Evolutionary conservation across 2,113 vertebrate species (phyloP).

Genomic region (Scalopus aquaticus): DNA sequence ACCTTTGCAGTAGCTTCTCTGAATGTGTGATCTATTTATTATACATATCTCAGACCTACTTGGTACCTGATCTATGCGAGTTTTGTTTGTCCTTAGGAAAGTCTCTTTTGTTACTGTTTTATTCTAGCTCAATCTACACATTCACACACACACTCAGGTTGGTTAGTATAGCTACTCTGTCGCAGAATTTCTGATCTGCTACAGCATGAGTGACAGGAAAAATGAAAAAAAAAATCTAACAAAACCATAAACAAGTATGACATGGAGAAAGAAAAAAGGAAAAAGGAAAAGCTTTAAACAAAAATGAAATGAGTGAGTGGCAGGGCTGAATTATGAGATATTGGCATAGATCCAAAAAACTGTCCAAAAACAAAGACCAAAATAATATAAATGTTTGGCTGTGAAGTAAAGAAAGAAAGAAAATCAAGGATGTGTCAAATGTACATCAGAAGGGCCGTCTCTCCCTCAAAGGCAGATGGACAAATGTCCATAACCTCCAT

Average conservation of each 20-base stretch:
- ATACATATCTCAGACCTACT: constrained; percentile 26
- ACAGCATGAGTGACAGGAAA: constrained; percentile 66
- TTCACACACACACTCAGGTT: not conserved
- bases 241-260: constrained; percentile 51
- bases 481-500: not conserved
- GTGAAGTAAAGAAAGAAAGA: constrained; percentile 46
- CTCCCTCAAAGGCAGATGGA: constrained; percentile 27
- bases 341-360: constrained; percentile 78
- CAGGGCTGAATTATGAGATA: constrained; percentile 75
- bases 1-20: constrained; percentile 37
- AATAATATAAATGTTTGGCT: constrained; percentile 63
- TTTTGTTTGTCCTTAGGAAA: constrained; percentile 59
- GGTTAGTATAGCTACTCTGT: not conserved
- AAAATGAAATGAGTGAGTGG: constrained; percentile 80
- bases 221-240: constrained; percentile 67
- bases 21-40: constrained; percentile 49
- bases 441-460: not conserved
- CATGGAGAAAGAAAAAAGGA: constrained; percentile 58
- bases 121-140: not conserved
- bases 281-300: constrained; percentile 67
- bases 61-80: constrained; percentile 45
- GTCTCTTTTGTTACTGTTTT: not conserved
- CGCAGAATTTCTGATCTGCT: constrained; percentile 62
- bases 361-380: constrained; percentile 69
- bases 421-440: constrained; percentile 50